Evolutionary conservation across 2,797 vertebrate species (phyloP), one percentile per base, ranked within the genome.

Genomic region (Champsocephalus esox): DNA sequence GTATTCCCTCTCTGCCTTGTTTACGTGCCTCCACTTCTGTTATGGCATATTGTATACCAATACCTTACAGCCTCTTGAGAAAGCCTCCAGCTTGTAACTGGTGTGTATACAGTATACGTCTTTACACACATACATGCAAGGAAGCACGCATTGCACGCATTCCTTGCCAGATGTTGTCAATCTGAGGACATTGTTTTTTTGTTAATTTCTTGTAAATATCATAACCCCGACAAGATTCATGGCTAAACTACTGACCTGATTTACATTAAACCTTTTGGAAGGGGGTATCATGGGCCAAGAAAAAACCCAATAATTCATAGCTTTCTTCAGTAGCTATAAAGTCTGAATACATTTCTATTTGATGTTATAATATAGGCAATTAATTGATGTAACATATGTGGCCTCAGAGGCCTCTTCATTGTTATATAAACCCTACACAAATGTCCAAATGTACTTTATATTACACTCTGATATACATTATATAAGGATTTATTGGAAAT

Each of bases 21-120:
- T 91, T 90, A 91, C 85, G 83, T 82, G 65, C 79, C 70, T 75
- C n/a, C 43, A 17, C 46, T 70, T 78, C 70, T 79, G 75, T 81
- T 85, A 61, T 73, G 81, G 76, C 75, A 80, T 84, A 70, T 83
- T 84, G 76, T 61, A 83, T 69, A 64, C 79, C 60, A 75, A 55
- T 71, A 70, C 55, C 60, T 79, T 55, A 64, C 28, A 69, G 52
- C 77, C 64, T 80, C 66, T 80, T 48, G 55, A 79, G 13, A 77
- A 70, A 57, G 56, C 68, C 57, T 77, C 79, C 78, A 85, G 74
- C 74, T 83, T 72, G 10, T 66, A 41, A 65, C 49, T 24, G 60
- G 24, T 63, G 60, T 87, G 76, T 79, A 48, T 46, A 41, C 4
- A 24, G 11, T 52, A 66, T 73, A 48, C 55, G 48, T 72, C 48